Conservation (phyloP, 2,797 vertebrate genomes). For the Sibirionetta formosa region DNA sequence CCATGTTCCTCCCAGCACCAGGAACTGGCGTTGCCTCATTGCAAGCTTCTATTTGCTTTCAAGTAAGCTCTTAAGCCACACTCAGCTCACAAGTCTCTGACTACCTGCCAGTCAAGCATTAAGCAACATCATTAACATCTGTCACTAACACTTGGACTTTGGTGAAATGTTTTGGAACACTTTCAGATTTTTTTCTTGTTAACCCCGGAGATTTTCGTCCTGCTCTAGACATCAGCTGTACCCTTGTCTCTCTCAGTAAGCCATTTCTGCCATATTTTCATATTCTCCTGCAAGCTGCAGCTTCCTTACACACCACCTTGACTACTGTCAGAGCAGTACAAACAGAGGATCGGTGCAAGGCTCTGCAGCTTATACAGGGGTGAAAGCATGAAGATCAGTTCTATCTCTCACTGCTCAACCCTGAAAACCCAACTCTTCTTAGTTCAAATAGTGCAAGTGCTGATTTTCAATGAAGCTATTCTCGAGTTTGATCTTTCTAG, state of each 20-base stretch:
- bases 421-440: neutral
- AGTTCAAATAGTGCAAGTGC: neutral
- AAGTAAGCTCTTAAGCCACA: slow-evolving; percentile 47
- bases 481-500: neutral
- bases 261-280: neutral
- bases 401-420: neutral
- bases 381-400: neutral
- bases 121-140: slow-evolving; percentile 50
- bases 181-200: slow-evolving; percentile 23
- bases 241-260: neutral
- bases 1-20: neutral
- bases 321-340: neutral
- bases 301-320: neutral
- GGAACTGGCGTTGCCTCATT: slow-evolving; percentile 2
- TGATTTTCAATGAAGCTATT: neutral
- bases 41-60: slow-evolving; percentile 59
- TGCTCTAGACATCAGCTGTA: neutral
- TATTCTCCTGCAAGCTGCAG: neutral
- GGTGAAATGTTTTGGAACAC: slow-evolving; percentile 27
- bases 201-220: neutral
- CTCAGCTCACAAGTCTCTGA: slow-evolving; percentile 39
- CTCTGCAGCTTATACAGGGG: neutral
- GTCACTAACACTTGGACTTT: slow-evolving; percentile 46
- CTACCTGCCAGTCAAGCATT: slow-evolving; percentile 63
- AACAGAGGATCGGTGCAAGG: neutral